phyloP scores from a whole-genome alignment of 2,888 invertebrate genomes.

The Plebejus anna region DNA sequence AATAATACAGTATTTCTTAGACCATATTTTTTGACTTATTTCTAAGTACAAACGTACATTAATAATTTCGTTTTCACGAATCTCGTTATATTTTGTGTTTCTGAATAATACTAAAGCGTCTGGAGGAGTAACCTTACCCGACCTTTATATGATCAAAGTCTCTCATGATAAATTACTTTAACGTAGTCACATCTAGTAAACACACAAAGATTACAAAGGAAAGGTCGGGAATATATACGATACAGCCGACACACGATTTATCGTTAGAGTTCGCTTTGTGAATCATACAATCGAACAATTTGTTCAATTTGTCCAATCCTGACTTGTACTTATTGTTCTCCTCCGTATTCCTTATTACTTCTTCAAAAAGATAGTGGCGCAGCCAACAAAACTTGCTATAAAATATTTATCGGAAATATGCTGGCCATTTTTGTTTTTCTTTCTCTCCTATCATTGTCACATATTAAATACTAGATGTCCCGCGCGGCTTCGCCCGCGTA shows the following conservation, averaged over 20 bases:
- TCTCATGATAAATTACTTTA: slow-evolving; percentile 24
- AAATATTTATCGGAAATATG: background rate
- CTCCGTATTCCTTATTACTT: slow-evolving; percentile 21
- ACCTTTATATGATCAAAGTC: slow-evolving; percentile 16
- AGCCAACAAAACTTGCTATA: background rate
- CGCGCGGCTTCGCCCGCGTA: too few species aligned
- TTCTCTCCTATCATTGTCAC: background rate
- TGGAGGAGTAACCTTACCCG: slow-evolving; percentile 4
- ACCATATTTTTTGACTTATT: background rate
- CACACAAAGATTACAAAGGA: slow-evolving; percentile 33
- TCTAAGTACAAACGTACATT: slow-evolving; percentile 8
- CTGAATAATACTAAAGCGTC: slow-evolving; percentile 10
- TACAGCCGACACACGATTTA: slow-evolving; percentile 37
- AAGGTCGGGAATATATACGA: slow-evolving; percentile 31
- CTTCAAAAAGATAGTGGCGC: slow-evolving; percentile 1
- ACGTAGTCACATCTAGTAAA: slow-evolving; percentile 29
- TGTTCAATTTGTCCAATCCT: slow-evolving; percentile 32
- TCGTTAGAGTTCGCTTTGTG: slow-evolving; percentile 35
- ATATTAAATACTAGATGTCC: too few species aligned
- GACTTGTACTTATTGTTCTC: slow-evolving; percentile 30
- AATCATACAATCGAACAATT: slow-evolving; percentile 35
- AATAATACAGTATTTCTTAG: background rate
- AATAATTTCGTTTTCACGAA: background rate
- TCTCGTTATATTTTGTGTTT: background rate
- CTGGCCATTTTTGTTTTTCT: background rate